phyloP scores from a whole-genome alignment of 1,140 invertebrate species.

The Octopus bimaculoides region DNA sequence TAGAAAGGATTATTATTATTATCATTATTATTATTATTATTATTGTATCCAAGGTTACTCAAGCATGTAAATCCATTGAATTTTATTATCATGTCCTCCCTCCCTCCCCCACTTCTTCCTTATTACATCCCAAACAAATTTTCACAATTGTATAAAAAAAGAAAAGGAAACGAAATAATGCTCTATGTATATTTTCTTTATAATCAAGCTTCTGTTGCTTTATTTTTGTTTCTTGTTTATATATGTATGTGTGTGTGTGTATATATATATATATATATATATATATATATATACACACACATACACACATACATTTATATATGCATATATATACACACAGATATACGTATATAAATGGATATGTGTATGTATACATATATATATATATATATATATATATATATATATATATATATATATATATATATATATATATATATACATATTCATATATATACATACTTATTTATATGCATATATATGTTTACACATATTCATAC shows the following conservation, averaged over 20 bases:
- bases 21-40: too few relatives aligned
- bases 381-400: background rate
- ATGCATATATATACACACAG: background rate
- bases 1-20: too few relatives aligned
- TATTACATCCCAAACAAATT: too few relatives aligned
- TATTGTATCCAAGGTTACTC: too few relatives aligned
- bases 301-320: background rate
- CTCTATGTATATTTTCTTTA: too few relatives aligned
- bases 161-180: too few relatives aligned
- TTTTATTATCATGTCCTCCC: too few relatives aligned
- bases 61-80: too few relatives aligned
- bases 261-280: background rate
- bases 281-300: background rate
- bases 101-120: too few relatives aligned
- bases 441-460: constrained; percentile 1
- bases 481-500: background rate
- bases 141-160: too few relatives aligned
- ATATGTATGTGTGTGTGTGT: background rate
- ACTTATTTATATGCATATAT: background rate
- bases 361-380: background rate
- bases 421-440: constrained; percentile 6
- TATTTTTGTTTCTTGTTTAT: background rate
- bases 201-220: too few relatives aligned
- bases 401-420: background rate
- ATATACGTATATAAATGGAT: background rate